These are phyloP conservation scores for Mesocricetus auratus DNA, from an alignment of 2,113 vertebrate genomes.

Conservation along the genomic window DNA sequence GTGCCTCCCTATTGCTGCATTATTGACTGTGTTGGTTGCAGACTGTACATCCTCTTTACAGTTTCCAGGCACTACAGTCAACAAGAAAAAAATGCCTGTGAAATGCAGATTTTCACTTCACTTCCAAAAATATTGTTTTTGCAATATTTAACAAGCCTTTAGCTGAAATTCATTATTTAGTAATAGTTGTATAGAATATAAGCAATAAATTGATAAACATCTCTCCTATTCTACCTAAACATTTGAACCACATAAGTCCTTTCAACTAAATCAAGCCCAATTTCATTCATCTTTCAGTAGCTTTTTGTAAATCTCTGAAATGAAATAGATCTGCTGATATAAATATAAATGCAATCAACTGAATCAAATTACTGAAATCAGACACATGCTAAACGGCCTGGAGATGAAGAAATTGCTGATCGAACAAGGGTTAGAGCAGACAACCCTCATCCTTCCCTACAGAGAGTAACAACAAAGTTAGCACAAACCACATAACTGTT, in stretches of 20 bases:
- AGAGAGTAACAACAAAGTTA: neutral
- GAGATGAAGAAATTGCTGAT: constrained; percentile 40
- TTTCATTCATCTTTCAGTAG: neutral
- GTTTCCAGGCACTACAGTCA: neutral
- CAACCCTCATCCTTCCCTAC: constrained; percentile 20
- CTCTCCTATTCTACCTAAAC: neutral
- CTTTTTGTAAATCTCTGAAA: constrained; percentile 57
- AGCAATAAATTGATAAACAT: neutral
- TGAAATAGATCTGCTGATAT: constrained; percentile 80
- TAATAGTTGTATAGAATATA: neutral
- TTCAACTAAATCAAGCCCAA: neutral
- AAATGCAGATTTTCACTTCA: constrained; percentile 6
- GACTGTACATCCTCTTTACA: neutral
- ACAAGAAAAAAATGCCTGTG: constrained; percentile 23
- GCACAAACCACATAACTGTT: neutral
- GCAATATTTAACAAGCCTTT: constrained; percentile 39
- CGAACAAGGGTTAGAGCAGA: neutral
- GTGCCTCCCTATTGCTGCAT: neutral
- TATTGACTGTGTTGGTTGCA: neutral
- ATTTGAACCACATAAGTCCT: constrained; percentile 15
- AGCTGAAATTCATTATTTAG: constrained; percentile 31
- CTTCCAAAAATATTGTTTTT: constrained; percentile 26
- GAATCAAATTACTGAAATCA: constrained; percentile 81
- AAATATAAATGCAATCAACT: constrained; percentile 76
- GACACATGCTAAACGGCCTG: constrained; percentile 33